phyloP scores from a whole-genome alignment of 2,888 invertebrate species.

The Polydrusus tereticollis region DNA sequence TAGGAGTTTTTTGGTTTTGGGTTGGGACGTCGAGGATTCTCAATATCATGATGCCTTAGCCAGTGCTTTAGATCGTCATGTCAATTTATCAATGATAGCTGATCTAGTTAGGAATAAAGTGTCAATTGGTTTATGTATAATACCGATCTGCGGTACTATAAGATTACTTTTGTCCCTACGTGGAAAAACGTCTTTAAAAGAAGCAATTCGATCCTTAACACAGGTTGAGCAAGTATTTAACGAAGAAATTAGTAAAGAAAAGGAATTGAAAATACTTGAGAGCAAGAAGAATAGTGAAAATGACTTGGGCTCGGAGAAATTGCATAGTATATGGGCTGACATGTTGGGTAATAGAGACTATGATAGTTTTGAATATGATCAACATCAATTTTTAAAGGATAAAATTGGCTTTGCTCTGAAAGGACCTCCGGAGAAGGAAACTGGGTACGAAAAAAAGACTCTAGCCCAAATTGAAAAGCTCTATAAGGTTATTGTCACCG shows the following conservation, averaged over 20 bases:
- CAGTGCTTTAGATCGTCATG: conserved; percentile 31
- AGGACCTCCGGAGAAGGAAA: conserved; percentile 69
- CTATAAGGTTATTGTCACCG: conserved; percentile 55
- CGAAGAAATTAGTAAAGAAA: conserved; percentile 51
- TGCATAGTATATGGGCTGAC: conserved; percentile 73
- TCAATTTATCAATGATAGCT: conserved; percentile 25
- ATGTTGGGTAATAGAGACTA: conserved; percentile 71
- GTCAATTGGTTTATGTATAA: conserved; percentile 54
- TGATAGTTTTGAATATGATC: conserved; percentile 69
- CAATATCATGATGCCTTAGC: conserved; percentile 55
- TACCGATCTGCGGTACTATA: conserved; percentile 53
- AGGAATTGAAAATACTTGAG: conserved; percentile 44
- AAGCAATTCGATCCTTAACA: conserved; percentile 51
- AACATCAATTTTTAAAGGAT: conserved; percentile 69
- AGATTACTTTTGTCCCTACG: conserved; percentile 52
- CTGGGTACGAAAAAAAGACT: conserved; percentile 62
- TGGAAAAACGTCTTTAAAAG: conserved; percentile 49
- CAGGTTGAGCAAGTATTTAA: conserved; percentile 49
- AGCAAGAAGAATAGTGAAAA: conserved; percentile 43
- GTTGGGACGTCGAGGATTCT: conserved; percentile 59
- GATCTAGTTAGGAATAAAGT: conserved; percentile 47
- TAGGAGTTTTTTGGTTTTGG: conserved; percentile 55
- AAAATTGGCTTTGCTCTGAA: conserved; percentile 72
- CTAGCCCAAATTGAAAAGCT: conserved; percentile 55
- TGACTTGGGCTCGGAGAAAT: conserved; percentile 56